Evolutionary conservation across 2,888 invertebrate species (phyloP).

Genomic region (Bimastos eiseni): DNA sequence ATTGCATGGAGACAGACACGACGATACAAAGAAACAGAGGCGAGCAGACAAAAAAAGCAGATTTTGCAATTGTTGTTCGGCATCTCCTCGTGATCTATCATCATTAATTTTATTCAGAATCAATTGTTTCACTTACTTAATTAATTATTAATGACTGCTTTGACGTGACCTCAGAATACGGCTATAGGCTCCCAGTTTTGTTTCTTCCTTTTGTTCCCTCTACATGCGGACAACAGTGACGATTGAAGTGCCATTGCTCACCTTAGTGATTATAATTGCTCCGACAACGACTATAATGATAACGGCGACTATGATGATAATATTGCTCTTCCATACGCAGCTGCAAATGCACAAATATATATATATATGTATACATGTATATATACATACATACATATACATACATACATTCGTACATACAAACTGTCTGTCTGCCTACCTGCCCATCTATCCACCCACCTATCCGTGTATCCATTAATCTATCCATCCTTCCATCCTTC

Average conservation of each 20-base stretch:
- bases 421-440: too few relatives aligned
- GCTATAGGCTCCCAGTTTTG: not conserved
- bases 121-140: not conserved
- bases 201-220: not conserved
- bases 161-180: not conserved
- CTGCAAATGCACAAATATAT: not conserved
- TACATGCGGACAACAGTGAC: not conserved
- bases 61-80: too few relatives aligned
- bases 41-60: too few relatives aligned
- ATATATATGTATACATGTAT: not conserved
- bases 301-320: slow-evolving; percentile 23
- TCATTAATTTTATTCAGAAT: not conserved
- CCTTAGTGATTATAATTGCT: not conserved
- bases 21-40: not conserved
- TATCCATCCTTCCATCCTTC: too few relatives aligned
- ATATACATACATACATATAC: not conserved
- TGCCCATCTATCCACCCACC: too few relatives aligned
- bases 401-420: not conserved
- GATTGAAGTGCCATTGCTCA: not conserved
- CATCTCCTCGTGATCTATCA: too few relatives aligned
- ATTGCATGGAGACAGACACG: too few relatives aligned
- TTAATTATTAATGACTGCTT: not conserved
- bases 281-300: not conserved
- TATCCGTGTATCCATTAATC: too few relatives aligned
- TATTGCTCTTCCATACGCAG: not conserved